These are phyloP conservation scores for Pristiophorus japonicus DNA, from an alignment of 2,113 vertebrate genomes.

Conservation along the genomic window DNA sequence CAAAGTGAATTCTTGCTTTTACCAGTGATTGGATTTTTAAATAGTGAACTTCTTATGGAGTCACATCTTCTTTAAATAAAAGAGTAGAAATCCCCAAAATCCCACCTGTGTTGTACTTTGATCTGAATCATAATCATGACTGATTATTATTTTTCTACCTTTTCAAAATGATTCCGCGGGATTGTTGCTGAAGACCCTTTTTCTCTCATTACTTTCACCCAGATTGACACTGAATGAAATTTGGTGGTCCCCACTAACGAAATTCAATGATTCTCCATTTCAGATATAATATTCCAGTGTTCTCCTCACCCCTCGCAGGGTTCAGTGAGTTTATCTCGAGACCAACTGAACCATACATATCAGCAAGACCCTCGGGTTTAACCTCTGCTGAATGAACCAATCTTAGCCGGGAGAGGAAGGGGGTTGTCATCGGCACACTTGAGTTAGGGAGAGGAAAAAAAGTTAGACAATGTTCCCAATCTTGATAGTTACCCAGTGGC, in stretches of 20 bases:
- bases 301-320: background rate
- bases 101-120: background rate
- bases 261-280: background rate
- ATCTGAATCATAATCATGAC: background rate
- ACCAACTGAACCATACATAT: background rate
- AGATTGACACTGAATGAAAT: background rate
- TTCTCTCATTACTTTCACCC: background rate
- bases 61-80: background rate
- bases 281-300: background rate
- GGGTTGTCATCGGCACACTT: background rate
- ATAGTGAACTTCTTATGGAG: background rate
- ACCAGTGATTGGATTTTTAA: background rate
- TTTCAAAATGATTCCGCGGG: background rate
- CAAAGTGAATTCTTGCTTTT: background rate
- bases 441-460: background rate
- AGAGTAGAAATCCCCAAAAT: background rate
- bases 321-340: background rate
- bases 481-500: background rate
- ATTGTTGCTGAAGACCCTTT: background rate
- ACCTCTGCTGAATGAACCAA: background rate
- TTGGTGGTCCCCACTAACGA: background rate
- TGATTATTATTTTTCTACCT: background rate
- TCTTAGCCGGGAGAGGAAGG: background rate
- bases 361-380: background rate
- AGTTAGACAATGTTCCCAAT: background rate